Conservation (phyloP, 2,888 invertebrate species). For the Pogonocherus hispidulus region DNA sequence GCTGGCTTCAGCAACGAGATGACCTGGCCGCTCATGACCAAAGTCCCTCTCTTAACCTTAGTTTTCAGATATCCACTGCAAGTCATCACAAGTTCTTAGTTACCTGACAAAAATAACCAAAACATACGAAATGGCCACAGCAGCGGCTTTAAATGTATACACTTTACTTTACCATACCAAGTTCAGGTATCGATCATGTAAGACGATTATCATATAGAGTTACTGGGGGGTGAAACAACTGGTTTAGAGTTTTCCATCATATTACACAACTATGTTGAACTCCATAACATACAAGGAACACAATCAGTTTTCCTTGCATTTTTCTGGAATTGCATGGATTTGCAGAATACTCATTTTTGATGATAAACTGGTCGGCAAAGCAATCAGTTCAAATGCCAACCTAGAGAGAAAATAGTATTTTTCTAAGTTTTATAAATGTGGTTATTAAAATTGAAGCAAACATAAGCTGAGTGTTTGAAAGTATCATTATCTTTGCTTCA, state of each 20-base stretch:
- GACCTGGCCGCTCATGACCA: conserved; percentile 34
- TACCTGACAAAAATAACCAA: conserved; percentile 32
- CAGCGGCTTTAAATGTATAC: conserved; percentile 14
- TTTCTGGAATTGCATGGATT: conserved; percentile 16
- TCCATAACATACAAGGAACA: conserved; percentile 10
- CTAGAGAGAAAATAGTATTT: conserved; percentile 48
- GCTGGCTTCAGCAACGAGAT: conserved; percentile 6
- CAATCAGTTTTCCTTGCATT: conserved; percentile 1
- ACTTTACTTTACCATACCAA: conserved; percentile 25
- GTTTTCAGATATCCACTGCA: neutral
- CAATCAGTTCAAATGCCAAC: conserved; percentile 50
- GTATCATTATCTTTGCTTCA: conserved; percentile 25
- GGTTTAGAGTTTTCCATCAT: neutral
- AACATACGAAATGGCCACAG: conserved; percentile 26
- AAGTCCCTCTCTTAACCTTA: conserved; percentile 2
- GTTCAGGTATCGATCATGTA: neutral
- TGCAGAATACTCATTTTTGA: conserved; percentile 24
- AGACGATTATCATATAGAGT: neutral
- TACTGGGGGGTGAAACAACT: neutral
- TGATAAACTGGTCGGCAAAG: conserved; percentile 42
- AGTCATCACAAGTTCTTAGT: conserved; percentile 6
- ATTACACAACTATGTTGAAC: conserved; percentile 1
- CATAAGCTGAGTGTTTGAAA: conserved; percentile 12
- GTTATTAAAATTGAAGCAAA: conserved; percentile 34
- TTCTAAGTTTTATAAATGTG: conserved; percentile 33